These are phyloP conservation scores for Geotrypetes seraphini DNA, from an alignment of 2,797 vertebrate species.

Conservation along the genomic window DNA sequence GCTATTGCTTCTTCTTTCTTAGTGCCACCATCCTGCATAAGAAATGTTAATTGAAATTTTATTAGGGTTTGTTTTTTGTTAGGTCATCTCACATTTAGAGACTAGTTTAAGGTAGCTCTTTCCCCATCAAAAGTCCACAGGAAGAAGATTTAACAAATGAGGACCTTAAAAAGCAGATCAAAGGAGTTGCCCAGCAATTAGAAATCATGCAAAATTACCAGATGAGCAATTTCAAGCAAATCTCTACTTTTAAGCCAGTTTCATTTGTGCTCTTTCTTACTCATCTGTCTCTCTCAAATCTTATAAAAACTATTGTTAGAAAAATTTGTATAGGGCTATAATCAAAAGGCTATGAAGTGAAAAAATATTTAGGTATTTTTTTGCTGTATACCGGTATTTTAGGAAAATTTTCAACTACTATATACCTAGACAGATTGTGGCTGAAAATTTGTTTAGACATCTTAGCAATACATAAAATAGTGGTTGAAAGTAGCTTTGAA, in stretches of 20 bases:
- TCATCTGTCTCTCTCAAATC: background rate
- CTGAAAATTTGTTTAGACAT: too few species aligned
- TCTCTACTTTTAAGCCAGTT: background rate
- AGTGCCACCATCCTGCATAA: conserved; percentile 55
- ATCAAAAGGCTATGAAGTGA: background rate
- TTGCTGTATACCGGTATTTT: too few species aligned
- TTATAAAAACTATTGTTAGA: background rate
- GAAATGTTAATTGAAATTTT: background rate
- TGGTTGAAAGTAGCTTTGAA: too few species aligned
- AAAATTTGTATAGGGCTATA: background rate
- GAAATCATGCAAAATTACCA: background rate
- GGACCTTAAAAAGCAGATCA: too few species aligned
- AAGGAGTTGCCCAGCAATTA: background rate
- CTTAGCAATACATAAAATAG: too few species aligned
- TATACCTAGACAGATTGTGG: too few species aligned
- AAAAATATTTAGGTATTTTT: background rate
- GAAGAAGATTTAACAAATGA: too few species aligned
- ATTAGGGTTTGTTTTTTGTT: background rate
- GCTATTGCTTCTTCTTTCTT: conserved; percentile 71
- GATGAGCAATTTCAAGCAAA: background rate
- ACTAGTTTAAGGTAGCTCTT: too few species aligned
- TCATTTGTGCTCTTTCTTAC: background rate
- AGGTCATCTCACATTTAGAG: background rate
- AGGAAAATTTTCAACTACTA: too few species aligned
- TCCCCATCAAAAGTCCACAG: too few species aligned